These are phyloP conservation scores for Apeira syringaria DNA, from an alignment of 2,888 invertebrate genomes.

Conservation along the genomic window DNA sequence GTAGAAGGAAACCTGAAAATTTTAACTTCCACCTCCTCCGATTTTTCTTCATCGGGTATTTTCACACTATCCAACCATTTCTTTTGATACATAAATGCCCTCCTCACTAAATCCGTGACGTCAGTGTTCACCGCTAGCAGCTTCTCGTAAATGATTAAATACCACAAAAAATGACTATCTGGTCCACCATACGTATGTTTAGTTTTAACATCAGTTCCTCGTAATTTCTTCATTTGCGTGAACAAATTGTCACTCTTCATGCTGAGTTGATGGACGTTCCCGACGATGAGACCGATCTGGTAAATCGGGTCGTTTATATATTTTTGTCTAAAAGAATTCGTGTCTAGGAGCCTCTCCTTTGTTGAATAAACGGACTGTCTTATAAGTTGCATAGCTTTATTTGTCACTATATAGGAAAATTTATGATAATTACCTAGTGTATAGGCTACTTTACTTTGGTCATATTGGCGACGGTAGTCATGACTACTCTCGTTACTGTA, in stretches of 20 bases:
- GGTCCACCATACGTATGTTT: too few species aligned
- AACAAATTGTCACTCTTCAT: conserved; percentile 41
- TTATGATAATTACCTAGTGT: too few species aligned
- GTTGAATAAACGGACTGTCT: conserved; percentile 43
- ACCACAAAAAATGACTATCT: conserved; percentile 40
- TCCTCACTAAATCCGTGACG: conserved; percentile 31
- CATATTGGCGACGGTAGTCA: not conserved
- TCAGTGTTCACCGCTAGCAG: conserved; percentile 40
- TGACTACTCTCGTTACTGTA: not conserved
- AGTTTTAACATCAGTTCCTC: too few species aligned
- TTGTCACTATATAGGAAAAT: not conserved
- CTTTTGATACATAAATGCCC: conserved; percentile 27
- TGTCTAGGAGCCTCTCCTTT: conserved; percentile 35
- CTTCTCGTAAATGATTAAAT: conserved; percentile 45
- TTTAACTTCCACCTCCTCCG: not conserved
- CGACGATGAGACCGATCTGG: conserved; percentile 40
- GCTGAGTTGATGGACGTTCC: conserved; percentile 35
- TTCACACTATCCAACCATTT: not conserved
- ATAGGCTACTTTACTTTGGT: too few species aligned
- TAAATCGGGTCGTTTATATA: conserved; percentile 22
- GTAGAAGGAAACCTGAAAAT: too few species aligned
- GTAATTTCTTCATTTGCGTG: conserved; percentile 23
- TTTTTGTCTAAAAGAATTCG: conserved; percentile 28
- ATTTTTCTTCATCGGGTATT: too few species aligned
- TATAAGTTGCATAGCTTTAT: conserved; percentile 27